Conservation (phyloP, 2,888 invertebrate species). For the Phoenoteleia sp. region DNA sequence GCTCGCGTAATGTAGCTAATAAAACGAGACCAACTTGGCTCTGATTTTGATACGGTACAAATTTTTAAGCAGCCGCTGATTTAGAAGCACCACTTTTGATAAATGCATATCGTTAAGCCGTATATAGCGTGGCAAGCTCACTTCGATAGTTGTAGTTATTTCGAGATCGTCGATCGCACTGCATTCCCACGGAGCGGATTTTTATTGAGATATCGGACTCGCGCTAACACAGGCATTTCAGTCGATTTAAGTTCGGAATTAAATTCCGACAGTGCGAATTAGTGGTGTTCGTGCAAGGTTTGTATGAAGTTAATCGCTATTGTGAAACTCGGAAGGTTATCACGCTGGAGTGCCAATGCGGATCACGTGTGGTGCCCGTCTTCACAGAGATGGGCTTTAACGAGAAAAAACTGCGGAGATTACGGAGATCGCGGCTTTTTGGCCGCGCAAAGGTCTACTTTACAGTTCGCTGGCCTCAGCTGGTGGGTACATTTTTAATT, state of each 20-base stretch:
- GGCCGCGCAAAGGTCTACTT: slow-evolving; percentile 89
- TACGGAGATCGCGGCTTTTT: slow-evolving; percentile 88
- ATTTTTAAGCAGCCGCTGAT: neutral
- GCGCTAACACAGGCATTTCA: neutral
- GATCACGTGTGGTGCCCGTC: slow-evolving; percentile 85
- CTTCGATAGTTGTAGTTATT: neutral
- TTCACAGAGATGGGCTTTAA: slow-evolving; percentile 87
- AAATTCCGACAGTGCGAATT: slow-evolving; percentile 44
- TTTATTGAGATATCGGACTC: neutral
- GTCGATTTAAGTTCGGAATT: neutral
- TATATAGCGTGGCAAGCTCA: neutral
- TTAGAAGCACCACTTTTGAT: neutral
- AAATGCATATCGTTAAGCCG: neutral
- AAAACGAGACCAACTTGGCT: neutral
- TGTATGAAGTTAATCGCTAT: slow-evolving; percentile 77
- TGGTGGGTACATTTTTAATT: slow-evolving; percentile 86
- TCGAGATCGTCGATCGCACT: neutral
- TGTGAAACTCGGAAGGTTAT: slow-evolving; percentile 77
- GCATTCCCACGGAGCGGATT: neutral
- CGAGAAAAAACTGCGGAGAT: slow-evolving; percentile 88
- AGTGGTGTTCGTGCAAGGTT: slow-evolving; percentile 37
- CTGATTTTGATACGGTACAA: neutral
- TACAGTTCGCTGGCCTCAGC: slow-evolving; percentile 88
- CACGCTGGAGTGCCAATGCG: slow-evolving; percentile 86
- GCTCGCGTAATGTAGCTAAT: neutral